Base-by-base conservation (phyloP, 2,113 vertebrate genomes). In the Neodontobutis hainanensis region DNA sequence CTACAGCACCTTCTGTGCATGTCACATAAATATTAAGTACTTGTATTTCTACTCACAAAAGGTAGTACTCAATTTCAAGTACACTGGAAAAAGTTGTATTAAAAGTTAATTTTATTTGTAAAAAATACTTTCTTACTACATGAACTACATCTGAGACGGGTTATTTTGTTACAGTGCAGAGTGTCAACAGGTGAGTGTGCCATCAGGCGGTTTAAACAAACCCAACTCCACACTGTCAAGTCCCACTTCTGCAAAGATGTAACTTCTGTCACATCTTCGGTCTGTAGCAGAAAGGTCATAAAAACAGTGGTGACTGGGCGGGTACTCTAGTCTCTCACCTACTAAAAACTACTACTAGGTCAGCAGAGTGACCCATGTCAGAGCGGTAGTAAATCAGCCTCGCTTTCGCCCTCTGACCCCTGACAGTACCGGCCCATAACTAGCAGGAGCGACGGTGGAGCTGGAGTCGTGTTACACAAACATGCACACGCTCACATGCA, bases 101-200 rank as follows among this genome's bases (percentile, higher is more conserved):
- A 27, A 3, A 27, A 27, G 1, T 2, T 27, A 27, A 27, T 27
- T 27, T 27, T 3, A 27, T 27, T 27, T 27, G 19, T 27, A 27
- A 27, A 27, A 27, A 27, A 27, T 27, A 27, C 19, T 27, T 2
- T 43, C 42, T 43, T 11, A 43, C 7, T 11, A 43, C 7, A 42
- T 11, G 38, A 8, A 8, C 43, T 32, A 3, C 32, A 36, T 63
- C 49, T 61, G 32, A 47, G 8, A 27, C 77, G 77, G 75, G 79
- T 83, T 77, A 56, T 70, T 78, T 72, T 77, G 57, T 82, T 77
- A 75, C 48, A 85, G 78, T 55, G 58, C 62, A 76, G 15, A 77
- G 77, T 84, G 87, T 86, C 78, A 85, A 72, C 60, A 77, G 77
- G 72, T 61, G 56, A 78, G 35, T 59, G 57, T 60, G 38, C 47